Percentiles rank a stretch among this genome's conserved stretches.
Evolutionary conservation across 2,888 invertebrate species (phyloP).

Genomic region (Ditylenchus weischeri): DNA sequence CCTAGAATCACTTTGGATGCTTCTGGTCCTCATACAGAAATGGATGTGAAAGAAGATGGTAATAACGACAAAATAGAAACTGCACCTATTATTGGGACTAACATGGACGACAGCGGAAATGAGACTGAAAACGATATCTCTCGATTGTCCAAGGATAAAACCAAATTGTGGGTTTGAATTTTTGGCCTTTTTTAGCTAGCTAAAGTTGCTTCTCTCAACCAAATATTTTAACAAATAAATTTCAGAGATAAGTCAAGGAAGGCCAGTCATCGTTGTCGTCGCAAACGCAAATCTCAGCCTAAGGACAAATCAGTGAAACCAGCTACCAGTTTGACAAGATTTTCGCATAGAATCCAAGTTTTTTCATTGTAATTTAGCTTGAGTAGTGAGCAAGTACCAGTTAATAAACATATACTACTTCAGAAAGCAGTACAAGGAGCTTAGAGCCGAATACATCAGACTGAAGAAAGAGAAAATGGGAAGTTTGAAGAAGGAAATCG

Average conservation of each 20-base stretch:
- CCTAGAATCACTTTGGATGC: background rate
- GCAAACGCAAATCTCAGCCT: background rate
- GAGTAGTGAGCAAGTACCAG: too few species aligned
- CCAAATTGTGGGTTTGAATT: background rate
- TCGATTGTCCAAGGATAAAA: background rate
- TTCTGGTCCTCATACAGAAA: background rate
- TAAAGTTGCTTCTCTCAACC: too few species aligned
- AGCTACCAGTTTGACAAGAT: conserved; percentile 20
- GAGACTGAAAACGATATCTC: conserved; percentile 11
- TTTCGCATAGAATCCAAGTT: conserved; percentile 33
- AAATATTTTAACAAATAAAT: too few species aligned
- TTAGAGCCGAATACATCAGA: conserved; percentile 30
- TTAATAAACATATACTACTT: background rate
- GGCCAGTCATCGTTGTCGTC: conserved; percentile 12
- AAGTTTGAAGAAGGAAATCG: too few species aligned
- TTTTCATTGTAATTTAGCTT: conserved; percentile 27
- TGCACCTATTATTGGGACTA: background rate
- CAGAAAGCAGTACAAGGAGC: conserved; percentile 28
- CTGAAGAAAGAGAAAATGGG: conserved; percentile 3
- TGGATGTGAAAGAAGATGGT: conserved; percentile 7
- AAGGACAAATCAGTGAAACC: background rate
- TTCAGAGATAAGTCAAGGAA: conserved; percentile 22
- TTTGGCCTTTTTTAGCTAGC: too few species aligned
- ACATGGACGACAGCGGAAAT: conserved; percentile 16
- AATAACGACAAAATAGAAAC: conserved; percentile 8